phyloP scores from a whole-genome alignment of 2,888 invertebrate genomes.

The Chirona hameri region DNA sequence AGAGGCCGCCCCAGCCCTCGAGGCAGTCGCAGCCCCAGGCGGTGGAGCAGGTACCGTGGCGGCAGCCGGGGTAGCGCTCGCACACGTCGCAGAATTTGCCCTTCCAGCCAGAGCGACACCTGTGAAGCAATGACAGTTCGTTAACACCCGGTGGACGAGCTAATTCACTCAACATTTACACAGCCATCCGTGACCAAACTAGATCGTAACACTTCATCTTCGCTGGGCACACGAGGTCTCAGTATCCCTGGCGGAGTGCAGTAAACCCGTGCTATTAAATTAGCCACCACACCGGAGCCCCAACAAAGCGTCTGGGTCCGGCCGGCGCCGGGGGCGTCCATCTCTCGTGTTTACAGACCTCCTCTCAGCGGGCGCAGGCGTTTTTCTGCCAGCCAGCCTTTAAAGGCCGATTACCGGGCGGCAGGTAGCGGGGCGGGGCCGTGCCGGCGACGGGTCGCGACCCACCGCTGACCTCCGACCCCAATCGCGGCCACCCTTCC shows the following conservation, averaged over 20 bases:
- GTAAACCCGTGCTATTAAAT: not conserved
- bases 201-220: too few species aligned
- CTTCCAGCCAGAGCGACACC: conserved; percentile 89
- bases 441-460: not conserved
- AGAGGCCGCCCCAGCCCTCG: conserved; percentile 97
- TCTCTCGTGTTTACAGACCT: not conserved
- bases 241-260: not conserved
- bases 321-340: not conserved
- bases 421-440: not conserved
- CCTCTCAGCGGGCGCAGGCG: not conserved
- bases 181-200: too few species aligned
- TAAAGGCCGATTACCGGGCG: conserved; percentile 1
- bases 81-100: conserved; percentile 88
- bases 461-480: not conserved
- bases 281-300: not conserved
- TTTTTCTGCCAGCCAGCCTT: not conserved
- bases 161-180: not conserved
- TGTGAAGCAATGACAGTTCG: conserved; percentile 52
- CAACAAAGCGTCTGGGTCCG: not conserved
- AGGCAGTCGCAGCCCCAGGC: conserved; percentile 94
- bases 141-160: not conserved
- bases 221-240: not conserved
- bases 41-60: conserved; percentile 80
- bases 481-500: not conserved
- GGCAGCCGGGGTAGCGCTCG: conserved; percentile 88